phyloP scores from a whole-genome alignment of 2,113 vertebrate species.

The Alethe castanea region DNA sequence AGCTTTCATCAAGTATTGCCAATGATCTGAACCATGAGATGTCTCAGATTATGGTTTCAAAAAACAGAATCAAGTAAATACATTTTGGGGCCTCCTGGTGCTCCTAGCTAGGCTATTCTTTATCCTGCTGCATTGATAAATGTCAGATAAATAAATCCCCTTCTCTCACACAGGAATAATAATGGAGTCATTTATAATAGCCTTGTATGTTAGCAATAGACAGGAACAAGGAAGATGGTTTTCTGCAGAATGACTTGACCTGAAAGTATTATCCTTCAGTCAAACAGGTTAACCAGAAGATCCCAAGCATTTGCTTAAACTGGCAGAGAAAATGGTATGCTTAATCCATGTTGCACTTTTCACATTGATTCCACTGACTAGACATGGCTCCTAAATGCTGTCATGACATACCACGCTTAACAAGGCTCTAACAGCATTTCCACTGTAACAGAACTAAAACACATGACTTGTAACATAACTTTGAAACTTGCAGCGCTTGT shows the following conservation, averaged over 20 bases:
- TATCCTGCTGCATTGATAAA: conserved; percentile 50
- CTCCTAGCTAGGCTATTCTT: conserved; percentile 15
- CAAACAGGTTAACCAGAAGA: conserved; percentile 44
- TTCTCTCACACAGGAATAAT: conserved; percentile 50
- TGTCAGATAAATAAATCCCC: conserved; percentile 53
- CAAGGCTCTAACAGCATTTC: conserved; percentile 82
- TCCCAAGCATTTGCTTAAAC: conserved; percentile 20
- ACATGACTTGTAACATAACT: conserved; percentile 77
- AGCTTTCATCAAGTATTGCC: conserved; percentile 10
- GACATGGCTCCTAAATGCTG: conserved; percentile 66
- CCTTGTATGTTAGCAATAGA: conserved; percentile 8
- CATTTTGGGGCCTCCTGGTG: not conserved
- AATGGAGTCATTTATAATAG: conserved; percentile 58
- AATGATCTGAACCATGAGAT: conserved; percentile 3
- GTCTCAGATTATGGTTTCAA: conserved; percentile 36
- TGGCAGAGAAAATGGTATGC: conserved; percentile 51
- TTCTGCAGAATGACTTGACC: conserved; percentile 55
- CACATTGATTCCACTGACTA: conserved; percentile 49
- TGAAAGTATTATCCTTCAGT: conserved; percentile 56
- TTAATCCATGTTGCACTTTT: conserved; percentile 72
- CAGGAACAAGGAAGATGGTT: conserved; percentile 3
- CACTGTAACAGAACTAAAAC: conserved; percentile 87
- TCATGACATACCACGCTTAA: conserved; percentile 80
- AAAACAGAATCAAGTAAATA: conserved; percentile 51
- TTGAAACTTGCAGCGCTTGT: conserved; percentile 69